A percentile compares a stretch with the other conserved stretches of the same genome.
Evolutionary conservation across 2,797 vertebrate species (phyloP).

Genomic region (Gallinago solitaria): DNA sequence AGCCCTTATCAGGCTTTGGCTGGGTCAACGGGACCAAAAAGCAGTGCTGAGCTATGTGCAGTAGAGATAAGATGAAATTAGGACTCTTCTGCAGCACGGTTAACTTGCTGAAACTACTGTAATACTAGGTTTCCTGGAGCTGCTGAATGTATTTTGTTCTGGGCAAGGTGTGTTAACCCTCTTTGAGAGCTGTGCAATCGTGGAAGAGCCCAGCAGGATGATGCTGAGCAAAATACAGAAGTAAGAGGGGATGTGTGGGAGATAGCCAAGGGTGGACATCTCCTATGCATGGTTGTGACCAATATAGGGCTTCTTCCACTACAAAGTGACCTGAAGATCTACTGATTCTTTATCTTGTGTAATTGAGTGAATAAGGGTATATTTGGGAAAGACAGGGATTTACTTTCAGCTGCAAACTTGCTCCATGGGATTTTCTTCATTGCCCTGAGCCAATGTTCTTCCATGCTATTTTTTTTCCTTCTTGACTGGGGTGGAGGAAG

Average conservation of each 20-base stretch:
- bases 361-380: not conserved
- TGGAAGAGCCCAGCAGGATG: not conserved
- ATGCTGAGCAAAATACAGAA: not conserved
- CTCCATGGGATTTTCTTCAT: not conserved
- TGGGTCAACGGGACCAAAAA: not conserved
- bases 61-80: not conserved
- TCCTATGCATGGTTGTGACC: accelerated
- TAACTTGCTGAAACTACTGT: not conserved
- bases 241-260: not conserved
- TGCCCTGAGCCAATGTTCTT: not conserved
- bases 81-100: not conserved
- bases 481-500: not conserved
- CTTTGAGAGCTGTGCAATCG: accelerated
- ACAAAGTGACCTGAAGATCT: not conserved
- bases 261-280: too few relatives aligned
- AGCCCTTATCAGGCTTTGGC: not conserved
- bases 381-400: not conserved
- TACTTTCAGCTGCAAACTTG: not conserved
- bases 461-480: not conserved
- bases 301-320: not conserved
- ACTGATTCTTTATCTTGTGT: not conserved
- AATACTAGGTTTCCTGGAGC: not conserved
- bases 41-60: not conserved
- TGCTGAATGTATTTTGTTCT: not conserved
- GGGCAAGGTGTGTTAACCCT: not conserved